Base-by-base conservation (phyloP, 2,888 invertebrate genomes). In the Rhingia rostrata region DNA sequence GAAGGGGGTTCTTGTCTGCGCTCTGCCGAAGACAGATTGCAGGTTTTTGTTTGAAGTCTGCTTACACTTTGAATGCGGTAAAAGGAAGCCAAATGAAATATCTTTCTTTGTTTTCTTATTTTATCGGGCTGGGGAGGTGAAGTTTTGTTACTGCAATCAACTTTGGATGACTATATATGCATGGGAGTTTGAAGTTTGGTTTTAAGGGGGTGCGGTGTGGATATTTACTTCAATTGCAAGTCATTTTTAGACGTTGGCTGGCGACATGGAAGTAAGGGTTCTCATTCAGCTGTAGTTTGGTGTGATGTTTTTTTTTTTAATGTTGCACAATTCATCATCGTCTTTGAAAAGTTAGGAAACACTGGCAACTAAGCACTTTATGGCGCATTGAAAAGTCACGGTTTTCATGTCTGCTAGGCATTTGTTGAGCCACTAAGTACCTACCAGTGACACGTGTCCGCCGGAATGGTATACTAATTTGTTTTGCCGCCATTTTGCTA, bases 41-140 rank as follows among this genome's bases (percentile, higher is more conserved):
- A 33, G 77, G 64, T 45, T 69, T 78, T 78, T 66, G 66, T 77
- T 82, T 77, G 78, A 78, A 66, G 66, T 82, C 63, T 73, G 43
- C 72, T 64, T 45, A 60, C 22, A 77, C 35, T 77, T 82, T 72
- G 54, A 54, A 47, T 9, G 49, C 58, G 22, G 22, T 22, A 22
- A 2, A 22, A 61, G 51, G 56, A 51, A 74, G 49, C 73, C 63
- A 74, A 74, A 79, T 72, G 70, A 72, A 79, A 80, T 61, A 45
- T 43, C 69, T 63, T 61, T 64, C 32, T 56, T 64, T 63, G 47
- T 78, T 58, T 51, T 51, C 41, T 32, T 22, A 22, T 22, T 22
- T 22, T 22, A 22, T 22, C 22, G 22, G 22, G 22, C 2, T 22
- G 22, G 22, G 22, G n/a, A n/a, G 32, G 12, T 10, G 45, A 45